Conservation (phyloP, 1,140 invertebrate species). For the Penaeus japonicus region DNA sequence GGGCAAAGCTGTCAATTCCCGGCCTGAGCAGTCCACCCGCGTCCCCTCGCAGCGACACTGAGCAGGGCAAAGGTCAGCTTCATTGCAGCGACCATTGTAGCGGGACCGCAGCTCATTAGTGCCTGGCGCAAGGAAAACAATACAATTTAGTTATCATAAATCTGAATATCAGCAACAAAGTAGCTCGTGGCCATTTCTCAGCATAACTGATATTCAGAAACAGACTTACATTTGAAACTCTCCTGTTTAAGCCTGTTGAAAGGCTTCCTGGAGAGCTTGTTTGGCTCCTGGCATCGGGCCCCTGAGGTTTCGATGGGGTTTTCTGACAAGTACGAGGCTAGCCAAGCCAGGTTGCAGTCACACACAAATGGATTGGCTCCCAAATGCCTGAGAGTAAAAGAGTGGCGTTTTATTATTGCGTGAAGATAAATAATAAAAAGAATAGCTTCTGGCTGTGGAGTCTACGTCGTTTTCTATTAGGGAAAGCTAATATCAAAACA, state of each 20-base stretch:
- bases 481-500: too few relatives aligned
- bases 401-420: background rate
- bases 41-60: slow-evolving; percentile 87
- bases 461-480: background rate
- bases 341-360: slow-evolving; percentile 96
- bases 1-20: slow-evolving; percentile 83
- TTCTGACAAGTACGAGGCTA: slow-evolving; percentile 87
- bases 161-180: too few relatives aligned
- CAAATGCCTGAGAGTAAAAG: slow-evolving; percentile 77
- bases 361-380: slow-evolving; percentile 97
- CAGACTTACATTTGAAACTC: slow-evolving; percentile 57
- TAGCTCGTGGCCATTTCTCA: too few relatives aligned
- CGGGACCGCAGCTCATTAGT: slow-evolving; percentile 42
- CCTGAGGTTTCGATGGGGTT: slow-evolving; percentile 97
- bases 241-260: slow-evolving; percentile 43
- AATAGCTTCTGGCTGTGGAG: background rate
- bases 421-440: background rate
- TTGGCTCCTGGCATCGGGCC: slow-evolving; percentile 67
- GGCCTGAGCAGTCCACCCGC: slow-evolving; percentile 88
- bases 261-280: slow-evolving; percentile 46
- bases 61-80: slow-evolving; percentile 72
- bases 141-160: background rate
- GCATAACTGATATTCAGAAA: too few relatives aligned
- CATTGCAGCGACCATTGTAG: slow-evolving; percentile 53
- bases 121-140: slow-evolving; percentile 30